These are phyloP conservation scores for Armadillidium nasatum DNA, from an alignment of 1,140 invertebrate species.

Conservation along the genomic window DNA sequence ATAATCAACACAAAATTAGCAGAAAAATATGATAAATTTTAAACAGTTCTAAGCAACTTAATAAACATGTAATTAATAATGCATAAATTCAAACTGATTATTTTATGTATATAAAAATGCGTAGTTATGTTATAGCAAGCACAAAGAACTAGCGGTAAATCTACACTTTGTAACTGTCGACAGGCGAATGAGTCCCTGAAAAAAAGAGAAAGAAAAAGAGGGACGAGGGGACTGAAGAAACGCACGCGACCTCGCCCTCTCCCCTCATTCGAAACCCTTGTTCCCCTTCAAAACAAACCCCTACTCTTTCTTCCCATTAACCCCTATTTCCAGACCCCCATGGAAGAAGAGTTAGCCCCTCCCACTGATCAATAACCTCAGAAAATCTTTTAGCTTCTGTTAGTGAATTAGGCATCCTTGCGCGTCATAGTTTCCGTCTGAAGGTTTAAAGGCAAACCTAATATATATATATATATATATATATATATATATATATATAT, in stretches of 20 bases:
- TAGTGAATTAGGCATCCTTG: neutral
- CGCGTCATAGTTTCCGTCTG: too few relatives aligned
- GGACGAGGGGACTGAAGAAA: neutral
- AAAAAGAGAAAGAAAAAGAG: neutral
- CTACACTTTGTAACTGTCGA: constrained; percentile 1
- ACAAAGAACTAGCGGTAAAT: neutral
- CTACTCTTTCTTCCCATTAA: neutral
- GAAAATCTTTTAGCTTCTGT: constrained; percentile 2
- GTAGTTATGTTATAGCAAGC: neutral
- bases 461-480: too few relatives aligned
- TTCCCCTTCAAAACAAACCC: constrained; percentile 11
- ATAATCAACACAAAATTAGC: neutral
- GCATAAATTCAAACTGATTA: too few relatives aligned
- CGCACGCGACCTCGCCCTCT: constrained; percentile 9
- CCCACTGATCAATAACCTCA: neutral
- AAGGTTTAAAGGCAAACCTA: too few relatives aligned
- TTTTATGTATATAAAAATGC: neutral
- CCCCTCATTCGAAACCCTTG: neutral
- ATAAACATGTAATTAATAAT: too few relatives aligned
- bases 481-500: too few relatives aligned
- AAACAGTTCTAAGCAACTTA: too few relatives aligned
- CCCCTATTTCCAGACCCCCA: neutral
- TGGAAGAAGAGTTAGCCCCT: neutral
- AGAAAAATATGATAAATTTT: too few relatives aligned
- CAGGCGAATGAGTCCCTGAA: neutral